Evolutionary conservation across 2,113 vertebrate species (phyloP).

Genomic region (Peucedramus taeniatus): DNA sequence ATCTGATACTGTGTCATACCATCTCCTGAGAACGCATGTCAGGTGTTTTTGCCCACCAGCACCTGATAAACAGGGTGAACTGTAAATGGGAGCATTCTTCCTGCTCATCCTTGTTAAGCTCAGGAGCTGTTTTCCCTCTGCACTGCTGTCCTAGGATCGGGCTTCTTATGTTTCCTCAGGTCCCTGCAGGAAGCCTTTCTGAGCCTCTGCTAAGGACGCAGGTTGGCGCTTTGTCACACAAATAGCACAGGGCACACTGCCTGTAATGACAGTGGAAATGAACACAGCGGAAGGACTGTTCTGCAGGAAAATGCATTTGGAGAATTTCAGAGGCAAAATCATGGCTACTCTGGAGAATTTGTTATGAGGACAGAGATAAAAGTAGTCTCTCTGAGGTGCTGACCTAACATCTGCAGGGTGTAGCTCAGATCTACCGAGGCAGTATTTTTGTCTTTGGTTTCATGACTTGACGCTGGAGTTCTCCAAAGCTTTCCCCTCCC

Average conservation of each 20-base stretch:
- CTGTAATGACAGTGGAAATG: not conserved
- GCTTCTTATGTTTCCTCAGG: not conserved
- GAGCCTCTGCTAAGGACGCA: not conserved
- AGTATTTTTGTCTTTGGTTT: not conserved
- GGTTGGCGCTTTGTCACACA: not conserved
- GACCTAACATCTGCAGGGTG: not conserved
- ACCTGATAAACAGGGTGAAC: not conserved
- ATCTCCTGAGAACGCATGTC: not conserved
- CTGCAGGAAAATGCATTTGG: not conserved
- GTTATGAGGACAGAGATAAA: not conserved
- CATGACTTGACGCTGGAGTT: not conserved
- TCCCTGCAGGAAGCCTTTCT: not conserved
- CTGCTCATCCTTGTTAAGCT: not conserved
- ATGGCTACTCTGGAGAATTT: not conserved
- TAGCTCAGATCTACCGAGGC: not conserved
- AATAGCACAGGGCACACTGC: not conserved
- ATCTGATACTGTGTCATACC: not conserved
- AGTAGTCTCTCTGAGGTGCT: not conserved
- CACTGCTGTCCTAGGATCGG: not conserved
- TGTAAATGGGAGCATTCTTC: not conserved
- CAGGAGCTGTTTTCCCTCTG: not conserved
- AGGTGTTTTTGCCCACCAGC: not conserved
- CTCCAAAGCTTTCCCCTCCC: not conserved
- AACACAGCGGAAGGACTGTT: not conserved
- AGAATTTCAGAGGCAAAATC: conserved; percentile 5